These are phyloP conservation scores for Philaethria dido DNA, from an alignment of 2,888 invertebrate species.

Conservation along the genomic window DNA sequence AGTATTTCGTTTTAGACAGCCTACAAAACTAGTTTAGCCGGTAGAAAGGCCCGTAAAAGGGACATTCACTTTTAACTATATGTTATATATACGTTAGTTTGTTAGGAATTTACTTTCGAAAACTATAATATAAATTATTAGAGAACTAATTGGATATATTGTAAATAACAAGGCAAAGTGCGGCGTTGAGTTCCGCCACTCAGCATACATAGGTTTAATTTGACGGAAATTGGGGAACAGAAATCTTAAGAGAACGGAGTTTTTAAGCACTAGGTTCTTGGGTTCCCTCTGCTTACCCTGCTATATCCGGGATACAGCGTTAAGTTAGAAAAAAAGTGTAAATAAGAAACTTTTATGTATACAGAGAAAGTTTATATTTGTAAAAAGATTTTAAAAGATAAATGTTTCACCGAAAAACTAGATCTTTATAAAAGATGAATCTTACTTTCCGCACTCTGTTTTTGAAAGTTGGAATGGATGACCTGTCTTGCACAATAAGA, in stretches of 20 bases:
- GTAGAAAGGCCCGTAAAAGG: constrained; percentile 45
- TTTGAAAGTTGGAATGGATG: constrained; percentile 2
- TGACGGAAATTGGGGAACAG: too few relatives aligned
- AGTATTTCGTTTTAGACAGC: constrained; percentile 27
- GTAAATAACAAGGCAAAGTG: too few relatives aligned
- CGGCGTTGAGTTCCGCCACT: too few relatives aligned
- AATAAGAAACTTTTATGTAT: too few relatives aligned
- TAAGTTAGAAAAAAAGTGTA: too few relatives aligned
- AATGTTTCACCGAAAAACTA: neutral
- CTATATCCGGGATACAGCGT: too few relatives aligned
- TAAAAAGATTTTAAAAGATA: neutral
- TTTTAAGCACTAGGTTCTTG: too few relatives aligned
- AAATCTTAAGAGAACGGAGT: too few relatives aligned
- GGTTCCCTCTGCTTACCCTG: too few relatives aligned
- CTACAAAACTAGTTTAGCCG: constrained; percentile 28
- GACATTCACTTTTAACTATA: constrained; percentile 39
- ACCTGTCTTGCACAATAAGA: constrained; percentile 10
- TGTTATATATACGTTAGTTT: constrained; percentile 20
- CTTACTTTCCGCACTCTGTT: neutral
- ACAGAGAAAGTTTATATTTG: neutral
- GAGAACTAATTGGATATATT: neutral
- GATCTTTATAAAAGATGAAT: neutral
- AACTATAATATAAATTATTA: constrained; percentile 4
- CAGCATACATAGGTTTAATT: too few relatives aligned
- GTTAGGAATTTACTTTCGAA: constrained; percentile 36